phyloP scores from a whole-genome alignment of 2,113 vertebrate species.

The Cryptoleucopteryx plumbea region DNA sequence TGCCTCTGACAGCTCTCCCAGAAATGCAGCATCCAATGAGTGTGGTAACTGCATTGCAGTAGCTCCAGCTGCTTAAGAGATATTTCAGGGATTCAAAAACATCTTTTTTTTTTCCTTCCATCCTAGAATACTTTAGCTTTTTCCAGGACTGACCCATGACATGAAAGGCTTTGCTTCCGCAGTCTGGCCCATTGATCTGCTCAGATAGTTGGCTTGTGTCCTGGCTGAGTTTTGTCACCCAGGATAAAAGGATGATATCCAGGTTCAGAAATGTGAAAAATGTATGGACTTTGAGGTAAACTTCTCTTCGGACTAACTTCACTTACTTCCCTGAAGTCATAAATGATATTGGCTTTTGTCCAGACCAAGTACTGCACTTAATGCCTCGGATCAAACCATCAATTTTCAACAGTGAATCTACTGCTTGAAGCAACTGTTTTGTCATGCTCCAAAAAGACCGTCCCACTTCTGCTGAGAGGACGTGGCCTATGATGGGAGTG shows the following conservation, averaged over 20 bases:
- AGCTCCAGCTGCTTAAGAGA: neutral
- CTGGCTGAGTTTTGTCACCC: neutral
- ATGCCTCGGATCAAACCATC: neutral
- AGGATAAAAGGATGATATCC: neutral
- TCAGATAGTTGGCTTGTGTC: neutral
- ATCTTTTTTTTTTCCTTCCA: neutral
- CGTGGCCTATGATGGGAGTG: neutral
- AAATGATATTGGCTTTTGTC: neutral
- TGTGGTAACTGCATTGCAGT: neutral
- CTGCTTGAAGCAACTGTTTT: neutral
- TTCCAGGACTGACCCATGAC: neutral
- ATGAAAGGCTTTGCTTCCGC: neutral
- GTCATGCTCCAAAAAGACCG: neutral
- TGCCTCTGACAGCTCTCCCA: neutral
- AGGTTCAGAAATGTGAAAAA: neutral
- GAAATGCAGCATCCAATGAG: neutral
- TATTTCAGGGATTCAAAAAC: neutral
- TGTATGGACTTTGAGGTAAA: neutral
- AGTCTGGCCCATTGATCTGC: neutral
- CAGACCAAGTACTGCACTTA: neutral
- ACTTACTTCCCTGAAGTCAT: neutral
- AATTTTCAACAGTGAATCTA: neutral
- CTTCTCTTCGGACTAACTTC: neutral
- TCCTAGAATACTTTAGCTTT: neutral
- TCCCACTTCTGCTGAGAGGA: neutral